Evolutionary conservation across 2,888 invertebrate genomes (phyloP).

Genomic region (Lasioglossum villosulum): DNA sequence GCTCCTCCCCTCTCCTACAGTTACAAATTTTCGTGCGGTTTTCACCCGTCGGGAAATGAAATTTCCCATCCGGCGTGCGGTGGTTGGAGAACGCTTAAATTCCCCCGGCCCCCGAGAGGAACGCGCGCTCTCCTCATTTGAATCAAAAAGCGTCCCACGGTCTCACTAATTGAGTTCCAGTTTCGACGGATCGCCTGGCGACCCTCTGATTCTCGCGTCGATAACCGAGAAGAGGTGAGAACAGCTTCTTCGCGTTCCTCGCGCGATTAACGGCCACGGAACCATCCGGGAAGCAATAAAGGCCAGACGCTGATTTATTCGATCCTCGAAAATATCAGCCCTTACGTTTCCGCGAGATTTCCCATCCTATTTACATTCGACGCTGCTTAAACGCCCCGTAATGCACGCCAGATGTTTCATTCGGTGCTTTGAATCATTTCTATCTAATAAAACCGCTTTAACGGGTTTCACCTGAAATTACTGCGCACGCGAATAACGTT

Average conservation of each 20-base stretch:
- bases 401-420: conserved; percentile 56
- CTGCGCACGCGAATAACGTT: no score
- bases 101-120: background rate
- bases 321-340: conserved; percentile 37
- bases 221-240: background rate
- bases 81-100: background rate
- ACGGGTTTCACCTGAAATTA: conserved; percentile 20
- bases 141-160: background rate
- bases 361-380: conserved; percentile 43
- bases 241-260: background rate
- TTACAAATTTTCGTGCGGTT: conserved; percentile 48
- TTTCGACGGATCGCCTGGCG: background rate
- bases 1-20: background rate
- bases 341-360: conserved; percentile 39
- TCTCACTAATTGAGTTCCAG: background rate
- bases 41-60: conserved; percentile 42
- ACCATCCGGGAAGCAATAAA: conserved; percentile 46
- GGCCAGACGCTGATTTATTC: conserved; percentile 51
- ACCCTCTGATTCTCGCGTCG: background rate
- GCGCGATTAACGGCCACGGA: background rate
- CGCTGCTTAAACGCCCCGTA: conserved; percentile 46
- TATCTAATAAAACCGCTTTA: conserved; percentile 20
- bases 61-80: conserved; percentile 33
- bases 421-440: conserved; percentile 40
- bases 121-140: background rate